phyloP scores from a whole-genome alignment of 1,140 invertebrate species.

The Copidosoma floridanum region DNA sequence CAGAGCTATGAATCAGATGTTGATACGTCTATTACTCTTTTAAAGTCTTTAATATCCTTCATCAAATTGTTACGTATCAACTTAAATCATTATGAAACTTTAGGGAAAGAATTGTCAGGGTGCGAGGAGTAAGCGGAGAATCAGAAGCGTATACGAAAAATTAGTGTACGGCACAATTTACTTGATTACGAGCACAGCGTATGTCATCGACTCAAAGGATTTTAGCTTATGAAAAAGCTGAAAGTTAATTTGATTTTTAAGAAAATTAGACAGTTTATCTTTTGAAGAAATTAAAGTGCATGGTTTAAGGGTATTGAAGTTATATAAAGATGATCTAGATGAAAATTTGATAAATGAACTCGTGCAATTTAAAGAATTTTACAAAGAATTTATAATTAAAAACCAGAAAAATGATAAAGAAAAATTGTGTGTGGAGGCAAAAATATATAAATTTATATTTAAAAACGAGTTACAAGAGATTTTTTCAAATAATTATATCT shows the following conservation, averaged over 20 bases:
- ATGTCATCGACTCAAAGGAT: slow-evolving; percentile 11
- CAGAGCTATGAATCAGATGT: too few species aligned
- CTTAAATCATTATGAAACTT: too few species aligned
- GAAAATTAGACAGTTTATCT: slow-evolving; percentile 9
- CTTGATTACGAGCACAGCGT: slow-evolving; percentile 7
- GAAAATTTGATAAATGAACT: slow-evolving; percentile 20
- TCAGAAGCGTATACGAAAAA: slow-evolving; percentile 4
- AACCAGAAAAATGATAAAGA: not conserved
- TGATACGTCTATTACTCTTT: too few species aligned
- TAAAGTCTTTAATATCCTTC: too few species aligned
- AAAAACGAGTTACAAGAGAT: slow-evolving; percentile 12
- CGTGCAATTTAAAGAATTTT: slow-evolving; percentile 13
- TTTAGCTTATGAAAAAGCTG: slow-evolving; percentile 16
- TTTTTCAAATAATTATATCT: slow-evolving; percentile 6
- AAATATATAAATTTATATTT: slow-evolving; percentile 19
- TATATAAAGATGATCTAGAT: slow-evolving; percentile 24
- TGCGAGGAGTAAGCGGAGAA: slow-evolving; percentile 9
- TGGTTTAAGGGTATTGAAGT: not conserved
- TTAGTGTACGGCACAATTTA: slow-evolving; percentile 22
- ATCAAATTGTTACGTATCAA: too few species aligned
- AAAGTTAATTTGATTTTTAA: slow-evolving; percentile 18
- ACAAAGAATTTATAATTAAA: slow-evolving; percentile 2
- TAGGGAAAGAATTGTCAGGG: too few species aligned
- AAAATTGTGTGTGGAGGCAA: slow-evolving; percentile 1
- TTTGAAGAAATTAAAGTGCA: slow-evolving; percentile 6